Evolutionary conservation across 2,113 vertebrate genomes (phyloP).

Genomic region (Poeciliopsis prolifica): DNA sequence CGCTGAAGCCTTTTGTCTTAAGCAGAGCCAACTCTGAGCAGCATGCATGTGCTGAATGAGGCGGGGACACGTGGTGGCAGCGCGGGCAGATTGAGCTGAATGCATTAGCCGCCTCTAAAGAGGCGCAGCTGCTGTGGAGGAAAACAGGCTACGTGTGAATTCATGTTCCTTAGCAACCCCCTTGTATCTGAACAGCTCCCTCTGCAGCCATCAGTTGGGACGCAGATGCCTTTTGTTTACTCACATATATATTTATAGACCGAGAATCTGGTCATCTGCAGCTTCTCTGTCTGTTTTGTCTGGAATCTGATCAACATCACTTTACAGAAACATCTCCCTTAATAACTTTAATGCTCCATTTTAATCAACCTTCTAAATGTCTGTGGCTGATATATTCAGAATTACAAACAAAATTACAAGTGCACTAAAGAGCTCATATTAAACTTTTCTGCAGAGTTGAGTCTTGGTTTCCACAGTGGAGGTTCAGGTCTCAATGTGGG

Average conservation of each 20-base stretch:
- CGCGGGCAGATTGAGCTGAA: constrained; percentile 69
- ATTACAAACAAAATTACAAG: too few species aligned
- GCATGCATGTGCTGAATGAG: constrained; percentile 53
- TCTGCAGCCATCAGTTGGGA: constrained; percentile 28
- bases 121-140: constrained; percentile 73
- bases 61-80: constrained; percentile 52
- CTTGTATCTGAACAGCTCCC: constrained; percentile 49
- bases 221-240: constrained; percentile 65
- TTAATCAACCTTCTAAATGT: not conserved
- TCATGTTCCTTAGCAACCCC: constrained; percentile 81
- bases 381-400: too few species aligned
- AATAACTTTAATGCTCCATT: not conserved
- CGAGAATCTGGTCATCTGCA: constrained; percentile 12
- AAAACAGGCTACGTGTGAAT: constrained; percentile 74
- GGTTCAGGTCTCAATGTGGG: too few species aligned
- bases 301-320: not conserved
- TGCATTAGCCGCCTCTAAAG: constrained; percentile 70
- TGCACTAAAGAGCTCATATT: too few species aligned
- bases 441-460: too few species aligned
- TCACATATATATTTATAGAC: constrained; percentile 50
- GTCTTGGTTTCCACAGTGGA: too few species aligned
- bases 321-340: not conserved
- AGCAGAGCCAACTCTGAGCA: constrained; percentile 47
- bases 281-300: not conserved
- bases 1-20: constrained; percentile 63